Conservation (phyloP, 1,140 invertebrate species). For the Megalonaias nervosa region DNA sequence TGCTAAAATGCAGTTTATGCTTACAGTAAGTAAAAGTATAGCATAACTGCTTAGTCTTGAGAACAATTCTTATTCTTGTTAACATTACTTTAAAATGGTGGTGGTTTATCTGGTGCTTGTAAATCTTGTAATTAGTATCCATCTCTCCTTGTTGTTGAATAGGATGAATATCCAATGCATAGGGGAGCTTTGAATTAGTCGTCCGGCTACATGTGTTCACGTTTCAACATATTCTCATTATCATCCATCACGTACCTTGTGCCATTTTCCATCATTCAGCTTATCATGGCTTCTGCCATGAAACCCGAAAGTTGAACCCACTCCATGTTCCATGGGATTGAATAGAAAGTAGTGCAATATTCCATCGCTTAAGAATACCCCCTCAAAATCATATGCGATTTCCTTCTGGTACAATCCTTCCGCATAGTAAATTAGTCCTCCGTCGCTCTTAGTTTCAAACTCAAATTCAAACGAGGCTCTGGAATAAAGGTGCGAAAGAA, state of each 20-base stretch:
- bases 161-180: no score
- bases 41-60: no score
- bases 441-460: slow-evolving; percentile 18
- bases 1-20: no score
- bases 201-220: no score
- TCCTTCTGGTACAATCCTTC: slow-evolving; percentile 20
- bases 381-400: slow-evolving; percentile 26
- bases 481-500: neutral
- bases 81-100: no score
- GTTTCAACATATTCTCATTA: neutral
- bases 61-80: no score
- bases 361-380: slow-evolving; percentile 27
- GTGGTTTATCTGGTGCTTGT: no score
- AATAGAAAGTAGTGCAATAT: slow-evolving; percentile 34
- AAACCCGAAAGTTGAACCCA: slow-evolving; percentile 25
- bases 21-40: no score
- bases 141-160: no score
- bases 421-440: slow-evolving; percentile 30
- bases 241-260: slow-evolving; percentile 13
- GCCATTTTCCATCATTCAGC: slow-evolving; percentile 32
- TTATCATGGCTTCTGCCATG: slow-evolving; percentile 20
- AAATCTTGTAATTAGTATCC: no score
- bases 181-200: no score
- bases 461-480: slow-evolving; percentile 28
- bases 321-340: slow-evolving; percentile 22